A percentile compares a stretch with the other conserved stretches of the same genome.
Evolutionary conservation across 2,888 invertebrate species (phyloP).

Genomic region (Orgyia antiqua): DNA sequence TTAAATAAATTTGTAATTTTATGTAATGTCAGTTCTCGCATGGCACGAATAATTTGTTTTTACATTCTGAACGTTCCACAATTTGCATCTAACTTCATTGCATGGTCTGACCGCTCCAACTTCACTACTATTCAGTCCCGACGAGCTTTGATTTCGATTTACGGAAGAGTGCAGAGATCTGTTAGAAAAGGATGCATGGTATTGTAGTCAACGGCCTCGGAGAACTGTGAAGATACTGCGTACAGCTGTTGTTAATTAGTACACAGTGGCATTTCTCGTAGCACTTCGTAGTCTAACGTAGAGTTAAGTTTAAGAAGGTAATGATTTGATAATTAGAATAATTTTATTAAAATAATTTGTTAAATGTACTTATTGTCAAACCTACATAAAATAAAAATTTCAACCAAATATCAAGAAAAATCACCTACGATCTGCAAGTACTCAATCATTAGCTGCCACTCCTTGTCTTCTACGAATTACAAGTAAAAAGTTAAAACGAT

Average conservation of each 20-base stretch:
- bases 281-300: slow-evolving; percentile 34
- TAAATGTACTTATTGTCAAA: too few species aligned
- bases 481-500: too few species aligned
- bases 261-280: slow-evolving; percentile 55
- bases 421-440: too few species aligned
- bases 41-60: too few species aligned
- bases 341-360: too few species aligned
- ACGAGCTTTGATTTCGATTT: slow-evolving; percentile 79
- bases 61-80: slow-evolving; percentile 52
- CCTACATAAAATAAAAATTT: too few species aligned
- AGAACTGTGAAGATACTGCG: slow-evolving; percentile 59
- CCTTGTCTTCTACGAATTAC: too few species aligned
- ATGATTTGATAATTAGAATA: slow-evolving; percentile 10
- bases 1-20: too few species aligned
- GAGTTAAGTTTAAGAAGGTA: too few species aligned
- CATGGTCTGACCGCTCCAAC: slow-evolving; percentile 39
- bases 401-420: too few species aligned
- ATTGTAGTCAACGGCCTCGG: slow-evolving; percentile 73
- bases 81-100: slow-evolving; percentile 50
- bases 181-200: slow-evolving; percentile 50
- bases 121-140: slow-evolving; percentile 64
- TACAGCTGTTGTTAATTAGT: slow-evolving; percentile 48
- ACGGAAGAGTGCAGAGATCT: slow-evolving; percentile 66
- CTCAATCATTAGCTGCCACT: too few species aligned
- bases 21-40: too few species aligned